Conservation (phyloP, 2,888 invertebrate species). For the Anaspis maculata region DNA sequence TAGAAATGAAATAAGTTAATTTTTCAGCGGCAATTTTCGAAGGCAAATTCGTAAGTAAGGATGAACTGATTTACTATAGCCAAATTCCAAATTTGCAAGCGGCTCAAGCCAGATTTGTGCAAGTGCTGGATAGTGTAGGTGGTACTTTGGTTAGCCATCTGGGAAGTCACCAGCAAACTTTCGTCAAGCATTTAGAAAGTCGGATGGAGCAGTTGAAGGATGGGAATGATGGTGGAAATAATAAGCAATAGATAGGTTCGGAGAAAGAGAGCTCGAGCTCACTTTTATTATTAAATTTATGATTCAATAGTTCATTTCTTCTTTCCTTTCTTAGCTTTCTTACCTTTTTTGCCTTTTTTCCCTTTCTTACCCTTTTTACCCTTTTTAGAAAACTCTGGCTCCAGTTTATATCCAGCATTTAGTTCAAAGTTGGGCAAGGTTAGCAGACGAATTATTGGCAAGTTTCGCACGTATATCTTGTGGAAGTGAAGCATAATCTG, state of each 20-base stretch:
- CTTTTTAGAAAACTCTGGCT: slow-evolving; percentile 16
- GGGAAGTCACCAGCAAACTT: slow-evolving; percentile 57
- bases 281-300: slow-evolving; percentile 2
- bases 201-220: slow-evolving; percentile 42
- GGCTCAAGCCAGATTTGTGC: slow-evolving; percentile 60
- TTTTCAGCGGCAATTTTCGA: slow-evolving; percentile 65
- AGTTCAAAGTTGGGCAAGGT: slow-evolving; percentile 37
- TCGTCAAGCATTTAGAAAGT: slow-evolving; percentile 59
- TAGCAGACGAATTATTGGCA: slow-evolving; percentile 35
- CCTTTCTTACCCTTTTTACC: slow-evolving; percentile 7
- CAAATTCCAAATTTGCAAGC: slow-evolving; percentile 56
- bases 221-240: slow-evolving; percentile 10
- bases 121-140: slow-evolving; percentile 58
- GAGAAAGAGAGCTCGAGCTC: too few relatives aligned
- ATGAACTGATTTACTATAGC: slow-evolving; percentile 60
- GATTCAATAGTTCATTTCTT: slow-evolving; percentile 13
- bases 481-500: slow-evolving; percentile 33
- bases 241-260: too few relatives aligned
- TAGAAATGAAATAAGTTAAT: background rate
- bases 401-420: slow-evolving; percentile 27
- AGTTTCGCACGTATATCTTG: slow-evolving; percentile 34
- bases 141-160: slow-evolving; percentile 57
- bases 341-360: slow-evolving; percentile 12
- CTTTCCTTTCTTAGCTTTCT: slow-evolving; percentile 19
- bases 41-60: slow-evolving; percentile 56